phyloP scores from a whole-genome alignment of 1,140 invertebrate species.

The Teleogryllus occipitalis region DNA sequence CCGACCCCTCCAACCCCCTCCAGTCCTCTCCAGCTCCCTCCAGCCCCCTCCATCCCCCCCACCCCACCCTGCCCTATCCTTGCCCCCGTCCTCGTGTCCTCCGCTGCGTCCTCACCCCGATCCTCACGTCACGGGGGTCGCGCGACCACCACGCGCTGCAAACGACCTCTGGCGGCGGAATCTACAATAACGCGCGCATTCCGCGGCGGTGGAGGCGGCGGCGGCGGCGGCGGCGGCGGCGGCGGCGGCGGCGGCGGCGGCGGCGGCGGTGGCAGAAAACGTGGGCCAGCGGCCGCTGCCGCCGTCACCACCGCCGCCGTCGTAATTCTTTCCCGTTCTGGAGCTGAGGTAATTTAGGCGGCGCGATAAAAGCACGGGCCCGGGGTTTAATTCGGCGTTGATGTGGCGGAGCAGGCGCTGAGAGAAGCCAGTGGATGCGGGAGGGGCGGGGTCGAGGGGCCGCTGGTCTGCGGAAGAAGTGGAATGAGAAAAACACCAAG shows the following conservation, averaged over 20 bases:
- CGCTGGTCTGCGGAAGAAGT: not conserved
- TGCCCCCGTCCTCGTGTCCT: not conserved
- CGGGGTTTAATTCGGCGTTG: not conserved
- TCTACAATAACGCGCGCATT: not conserved
- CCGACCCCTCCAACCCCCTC: too few species aligned
- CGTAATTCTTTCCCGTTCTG: constrained; percentile 3
- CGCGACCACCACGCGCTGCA: not conserved
- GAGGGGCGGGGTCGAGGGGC: not conserved
- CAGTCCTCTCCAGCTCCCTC: too few species aligned
- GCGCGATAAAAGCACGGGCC: not conserved
- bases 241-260: too few species aligned
- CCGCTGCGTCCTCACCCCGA: not conserved
- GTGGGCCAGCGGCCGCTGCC: too few species aligned
- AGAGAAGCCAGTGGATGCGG: not conserved
- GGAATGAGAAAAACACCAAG: not conserved
- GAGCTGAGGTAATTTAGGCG: not conserved
- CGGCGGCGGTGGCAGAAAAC: not conserved
- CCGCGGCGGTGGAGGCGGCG: not conserved
- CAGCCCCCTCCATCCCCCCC: too few species aligned
- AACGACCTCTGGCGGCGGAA: constrained; percentile 2
- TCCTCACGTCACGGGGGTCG: not conserved
- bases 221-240: too few species aligned
- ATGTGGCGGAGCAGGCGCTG: not conserved
- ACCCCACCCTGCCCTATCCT: too few species aligned
- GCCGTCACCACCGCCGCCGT: not conserved